A percentile compares a stretch with the other conserved stretches of the same genome.
phyloP scores from a whole-genome alignment of 2,113 vertebrate genomes.

The Alligator mississippiensis region DNA sequence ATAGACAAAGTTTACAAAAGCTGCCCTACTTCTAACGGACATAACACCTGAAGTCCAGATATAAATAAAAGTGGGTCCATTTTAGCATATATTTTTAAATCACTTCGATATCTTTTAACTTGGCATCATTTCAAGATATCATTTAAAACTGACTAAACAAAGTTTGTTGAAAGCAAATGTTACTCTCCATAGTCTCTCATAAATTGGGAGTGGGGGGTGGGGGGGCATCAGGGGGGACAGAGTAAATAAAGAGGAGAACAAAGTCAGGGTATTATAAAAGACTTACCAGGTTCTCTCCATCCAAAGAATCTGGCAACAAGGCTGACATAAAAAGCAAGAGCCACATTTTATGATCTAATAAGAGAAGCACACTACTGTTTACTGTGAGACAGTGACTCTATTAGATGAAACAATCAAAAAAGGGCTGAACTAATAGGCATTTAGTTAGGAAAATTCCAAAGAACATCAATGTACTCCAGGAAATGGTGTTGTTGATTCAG shows the following conservation, averaged over 20 bases:
- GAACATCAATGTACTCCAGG: neutral
- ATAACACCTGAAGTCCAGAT: neutral
- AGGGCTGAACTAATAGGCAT: neutral
- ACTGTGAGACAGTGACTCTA: neutral
- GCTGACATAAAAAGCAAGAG: neutral
- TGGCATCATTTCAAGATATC: conserved; percentile 52
- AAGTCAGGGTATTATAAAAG: neutral
- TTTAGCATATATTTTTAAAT: conserved; percentile 68
- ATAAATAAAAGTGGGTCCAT: conserved; percentile 26
- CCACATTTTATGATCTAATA: neutral
- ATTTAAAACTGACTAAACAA: conserved; percentile 61
- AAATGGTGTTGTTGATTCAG: neutral
- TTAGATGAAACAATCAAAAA: neutral
- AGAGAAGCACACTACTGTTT: neutral
- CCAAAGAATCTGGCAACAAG: neutral
- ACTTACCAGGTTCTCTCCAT: neutral
- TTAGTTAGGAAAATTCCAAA: neutral
- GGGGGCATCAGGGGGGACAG: neutral
- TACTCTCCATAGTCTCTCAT: conserved; percentile 1
- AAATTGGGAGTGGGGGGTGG: neutral
- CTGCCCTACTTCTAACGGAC: neutral
- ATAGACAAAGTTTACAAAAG: neutral
- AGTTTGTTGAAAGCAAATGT: conserved; percentile 3
- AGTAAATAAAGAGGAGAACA: neutral
- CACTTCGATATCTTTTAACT: conserved; percentile 52